Percentiles rank a stretch among this genome's conserved stretches.
Evolutionary conservation across 2,113 vertebrate species (phyloP).

Genomic region (Nerophis ophidion): DNA sequence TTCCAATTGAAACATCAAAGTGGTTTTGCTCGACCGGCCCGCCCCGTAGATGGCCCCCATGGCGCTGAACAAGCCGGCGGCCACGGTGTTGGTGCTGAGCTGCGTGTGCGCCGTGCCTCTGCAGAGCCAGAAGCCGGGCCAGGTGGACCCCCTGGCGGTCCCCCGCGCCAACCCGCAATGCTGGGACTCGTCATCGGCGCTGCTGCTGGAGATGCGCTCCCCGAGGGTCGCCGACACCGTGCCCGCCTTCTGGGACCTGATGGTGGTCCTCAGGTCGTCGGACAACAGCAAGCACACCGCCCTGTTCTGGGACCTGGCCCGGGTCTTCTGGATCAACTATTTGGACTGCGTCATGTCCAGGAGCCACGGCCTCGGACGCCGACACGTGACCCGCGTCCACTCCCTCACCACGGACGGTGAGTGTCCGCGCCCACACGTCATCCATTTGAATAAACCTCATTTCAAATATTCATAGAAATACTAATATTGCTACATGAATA

Average conservation of each 20-base stretch:
- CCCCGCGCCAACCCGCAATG: constrained; percentile 80
- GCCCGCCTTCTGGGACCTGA: constrained; percentile 89
- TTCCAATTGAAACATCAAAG: too few species aligned
- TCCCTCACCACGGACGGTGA: constrained; percentile 56
- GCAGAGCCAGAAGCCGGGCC: constrained; percentile 65
- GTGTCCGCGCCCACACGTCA: neutral
- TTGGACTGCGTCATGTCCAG: constrained; percentile 88
- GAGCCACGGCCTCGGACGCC: constrained; percentile 85
- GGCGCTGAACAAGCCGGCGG: constrained; percentile 58
- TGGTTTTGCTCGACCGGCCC: neutral
- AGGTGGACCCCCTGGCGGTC: constrained; percentile 78
- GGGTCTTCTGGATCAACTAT: constrained; percentile 94
- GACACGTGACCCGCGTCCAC: constrained; percentile 57
- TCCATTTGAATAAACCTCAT: neutral
- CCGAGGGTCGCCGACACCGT: constrained; percentile 86
- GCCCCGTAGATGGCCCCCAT: constrained; percentile 61
- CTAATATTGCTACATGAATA: too few species aligned
- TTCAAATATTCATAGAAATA: too few species aligned
- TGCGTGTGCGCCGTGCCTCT: constrained; percentile 61
- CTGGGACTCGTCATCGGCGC: constrained; percentile 85
- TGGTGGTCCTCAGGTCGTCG: constrained; percentile 86
- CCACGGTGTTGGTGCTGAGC: constrained; percentile 71
- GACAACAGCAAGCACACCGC: constrained; percentile 82
- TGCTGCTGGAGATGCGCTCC: constrained; percentile 84
- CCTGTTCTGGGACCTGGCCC: constrained; percentile 92